These are phyloP conservation scores for Myotis yumanensis DNA, from an alignment of 2,113 vertebrate species.

Conservation along the genomic window DNA sequence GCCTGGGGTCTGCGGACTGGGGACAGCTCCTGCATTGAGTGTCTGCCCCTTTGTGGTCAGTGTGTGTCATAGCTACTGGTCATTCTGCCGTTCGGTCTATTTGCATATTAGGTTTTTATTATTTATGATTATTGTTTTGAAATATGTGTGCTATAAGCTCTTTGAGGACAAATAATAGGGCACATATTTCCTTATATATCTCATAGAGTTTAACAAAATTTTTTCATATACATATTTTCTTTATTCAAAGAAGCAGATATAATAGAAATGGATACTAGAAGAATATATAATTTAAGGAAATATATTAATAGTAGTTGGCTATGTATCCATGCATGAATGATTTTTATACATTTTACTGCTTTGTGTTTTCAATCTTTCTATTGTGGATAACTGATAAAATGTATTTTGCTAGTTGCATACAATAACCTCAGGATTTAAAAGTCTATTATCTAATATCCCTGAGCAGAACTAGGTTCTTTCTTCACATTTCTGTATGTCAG, in stretches of 20 bases:
- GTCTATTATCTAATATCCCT: not conserved
- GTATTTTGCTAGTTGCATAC: not conserved
- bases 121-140: not conserved
- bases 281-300: not conserved
- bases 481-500: not conserved
- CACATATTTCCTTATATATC: not conserved
- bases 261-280: not conserved
- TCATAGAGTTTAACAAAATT: not conserved
- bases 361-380: not conserved
- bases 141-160: not conserved
- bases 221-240: not conserved
- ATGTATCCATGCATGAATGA: not conserved
- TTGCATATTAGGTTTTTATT: too few species aligned
- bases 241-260: not conserved
- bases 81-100: too few species aligned
- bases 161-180: not conserved
- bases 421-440: not conserved
- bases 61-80: too few species aligned
- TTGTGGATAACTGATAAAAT: not conserved
- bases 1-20: too few species aligned
- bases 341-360: not conserved
- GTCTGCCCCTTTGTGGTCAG: too few species aligned
- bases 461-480: not conserved
- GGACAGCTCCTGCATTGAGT: too few species aligned
- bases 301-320: not conserved